phyloP scores from a whole-genome alignment of 2,113 vertebrate species.

The Bagarius yarrelli region DNA sequence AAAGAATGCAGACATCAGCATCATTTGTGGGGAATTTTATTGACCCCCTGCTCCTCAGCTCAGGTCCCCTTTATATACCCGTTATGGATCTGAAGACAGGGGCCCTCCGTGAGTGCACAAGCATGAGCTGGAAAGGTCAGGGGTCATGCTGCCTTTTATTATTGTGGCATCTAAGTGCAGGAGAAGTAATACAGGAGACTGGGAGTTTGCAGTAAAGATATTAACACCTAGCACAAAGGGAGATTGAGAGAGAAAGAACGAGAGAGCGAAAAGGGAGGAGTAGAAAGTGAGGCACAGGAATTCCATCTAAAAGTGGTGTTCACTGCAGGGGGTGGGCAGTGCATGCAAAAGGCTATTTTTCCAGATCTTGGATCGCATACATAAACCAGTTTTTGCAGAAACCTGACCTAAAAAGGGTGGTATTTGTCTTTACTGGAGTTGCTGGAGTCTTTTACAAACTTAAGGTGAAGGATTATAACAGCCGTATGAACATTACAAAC shows the following conservation, averaged over 20 bases:
- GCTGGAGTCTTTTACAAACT: slow-evolving; percentile 1
- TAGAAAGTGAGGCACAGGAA: slow-evolving; percentile 27
- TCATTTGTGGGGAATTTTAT: slow-evolving; percentile 19
- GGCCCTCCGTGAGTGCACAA: slow-evolving; percentile 28
- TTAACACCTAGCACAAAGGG: slow-evolving; percentile 49
- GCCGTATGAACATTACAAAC: neutral
- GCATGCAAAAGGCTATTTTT: neutral
- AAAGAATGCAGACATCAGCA: slow-evolving; percentile 27
- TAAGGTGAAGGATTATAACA: neutral
- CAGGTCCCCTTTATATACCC: slow-evolving; percentile 20
- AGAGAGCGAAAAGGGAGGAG: neutral
- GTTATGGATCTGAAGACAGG: slow-evolving; percentile 13
- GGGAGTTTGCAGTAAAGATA: slow-evolving; percentile 45
- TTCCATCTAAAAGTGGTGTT: slow-evolving; percentile 19
- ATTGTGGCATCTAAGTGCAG: slow-evolving; percentile 40
- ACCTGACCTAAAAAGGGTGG: neutral
- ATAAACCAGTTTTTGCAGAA: neutral
- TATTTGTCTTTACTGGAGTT: neutral
- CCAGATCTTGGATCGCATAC: no score
- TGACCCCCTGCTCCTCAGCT: slow-evolving; percentile 11
- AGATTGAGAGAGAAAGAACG: no score
- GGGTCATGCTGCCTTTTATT: slow-evolving; percentile 46
- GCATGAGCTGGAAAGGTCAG: slow-evolving; percentile 34
- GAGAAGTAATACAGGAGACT: slow-evolving; percentile 46
- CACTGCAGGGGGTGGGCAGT: neutral